A percentile compares a stretch with the other conserved stretches of the same genome.
These are phyloP conservation scores for Epinephelus fuscoguttatus DNA, from an alignment of 2,113 vertebrate species.

Conservation along the genomic window DNA sequence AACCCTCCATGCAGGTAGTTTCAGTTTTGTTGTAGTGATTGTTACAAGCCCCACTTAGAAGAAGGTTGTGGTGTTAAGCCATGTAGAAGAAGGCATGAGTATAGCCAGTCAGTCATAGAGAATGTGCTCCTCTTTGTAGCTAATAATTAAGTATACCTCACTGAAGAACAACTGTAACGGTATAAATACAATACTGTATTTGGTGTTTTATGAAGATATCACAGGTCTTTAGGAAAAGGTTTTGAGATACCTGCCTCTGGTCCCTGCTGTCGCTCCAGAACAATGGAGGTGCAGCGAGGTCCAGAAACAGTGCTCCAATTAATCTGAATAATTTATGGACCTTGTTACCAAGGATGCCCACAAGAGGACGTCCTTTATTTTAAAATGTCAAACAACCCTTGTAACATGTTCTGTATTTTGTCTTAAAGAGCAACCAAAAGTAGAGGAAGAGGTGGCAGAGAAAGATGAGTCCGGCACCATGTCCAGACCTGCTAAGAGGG, in stretches of 20 bases:
- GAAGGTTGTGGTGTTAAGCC: no score
- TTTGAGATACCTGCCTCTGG: not conserved
- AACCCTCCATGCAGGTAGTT: no score
- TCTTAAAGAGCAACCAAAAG: slow-evolving; percentile 88
- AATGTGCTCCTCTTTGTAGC: no score
- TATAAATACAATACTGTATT: not conserved
- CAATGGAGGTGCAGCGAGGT: not conserved
- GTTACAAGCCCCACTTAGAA: no score
- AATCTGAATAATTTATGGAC: not conserved
- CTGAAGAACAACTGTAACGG: no score
- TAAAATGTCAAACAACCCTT: not conserved
- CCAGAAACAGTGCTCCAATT: not conserved
- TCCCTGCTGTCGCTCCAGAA: not conserved
- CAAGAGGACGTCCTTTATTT: not conserved
- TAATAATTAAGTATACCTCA: no score
- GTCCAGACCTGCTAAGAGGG: slow-evolving; percentile 95
- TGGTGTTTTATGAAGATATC: not conserved
- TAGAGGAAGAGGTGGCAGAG: slow-evolving; percentile 88
- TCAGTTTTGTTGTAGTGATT: no score
- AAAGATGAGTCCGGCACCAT: slow-evolving; percentile 87
- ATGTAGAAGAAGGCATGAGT: no score
- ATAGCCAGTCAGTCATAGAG: no score
- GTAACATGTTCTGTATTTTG: not conserved
- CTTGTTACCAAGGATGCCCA: not conserved
- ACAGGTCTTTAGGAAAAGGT: not conserved